Percentiles rank a stretch among this genome's conserved stretches.
Conservation (phyloP, 2,113 vertebrate species). For the Thalassoma bifasciatum region DNA sequence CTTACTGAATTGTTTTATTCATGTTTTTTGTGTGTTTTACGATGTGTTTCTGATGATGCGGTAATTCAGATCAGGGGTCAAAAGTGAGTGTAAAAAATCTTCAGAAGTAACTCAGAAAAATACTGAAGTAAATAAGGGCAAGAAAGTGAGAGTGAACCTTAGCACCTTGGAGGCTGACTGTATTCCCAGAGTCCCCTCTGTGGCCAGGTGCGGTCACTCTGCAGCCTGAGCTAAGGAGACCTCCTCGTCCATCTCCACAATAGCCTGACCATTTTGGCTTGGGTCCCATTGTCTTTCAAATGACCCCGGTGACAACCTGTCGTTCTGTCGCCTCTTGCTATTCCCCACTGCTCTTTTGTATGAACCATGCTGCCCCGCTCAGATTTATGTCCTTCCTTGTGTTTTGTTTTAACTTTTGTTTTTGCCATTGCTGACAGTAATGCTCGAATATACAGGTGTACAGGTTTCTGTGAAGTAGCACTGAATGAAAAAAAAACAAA, state of each 20-base stretch:
- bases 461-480: not conserved
- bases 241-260: slow-evolving; percentile 46
- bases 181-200: slow-evolving; percentile 54
- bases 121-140: not conserved
- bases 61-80: not conserved
- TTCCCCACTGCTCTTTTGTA: slow-evolving; percentile 53
- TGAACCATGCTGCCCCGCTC: slow-evolving; percentile 52
- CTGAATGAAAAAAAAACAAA: not conserved
- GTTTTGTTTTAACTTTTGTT: not conserved
- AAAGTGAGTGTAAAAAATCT: not conserved
- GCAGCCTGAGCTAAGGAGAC: slow-evolving; percentile 59
- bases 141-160: not conserved
- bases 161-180: not conserved
- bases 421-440: too few species aligned
- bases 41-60: too few species aligned
- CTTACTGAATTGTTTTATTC: too few species aligned
- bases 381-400: slow-evolving; percentile 11
- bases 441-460: not conserved
- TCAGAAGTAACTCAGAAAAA: not conserved
- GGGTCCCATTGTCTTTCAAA: slow-evolving; percentile 67
- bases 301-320: slow-evolving; percentile 53
- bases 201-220: slow-evolving; percentile 52
- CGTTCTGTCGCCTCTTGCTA: slow-evolving; percentile 18
- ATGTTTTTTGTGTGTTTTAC: slow-evolving; percentile 28
- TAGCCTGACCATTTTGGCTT: slow-evolving; percentile 44